Base-by-base conservation (phyloP, 1,140 invertebrate genomes). In the Diploscapter pachys region DNA sequence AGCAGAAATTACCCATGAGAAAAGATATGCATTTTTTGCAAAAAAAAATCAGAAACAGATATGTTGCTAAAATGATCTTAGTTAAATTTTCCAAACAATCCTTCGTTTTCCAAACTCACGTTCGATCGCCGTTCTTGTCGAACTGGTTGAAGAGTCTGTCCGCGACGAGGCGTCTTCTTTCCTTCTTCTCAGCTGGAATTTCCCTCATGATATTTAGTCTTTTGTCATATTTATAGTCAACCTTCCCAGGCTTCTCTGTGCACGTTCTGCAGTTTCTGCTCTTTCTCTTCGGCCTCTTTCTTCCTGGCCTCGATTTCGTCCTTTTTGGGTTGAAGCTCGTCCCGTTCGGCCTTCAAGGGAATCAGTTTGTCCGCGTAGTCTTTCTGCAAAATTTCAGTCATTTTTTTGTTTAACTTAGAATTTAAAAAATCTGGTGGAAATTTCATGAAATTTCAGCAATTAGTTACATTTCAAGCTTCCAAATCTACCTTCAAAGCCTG, bases 101-200 rank as follows among this genome's bases (percentile, higher is more conserved):
- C 3, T 73, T n/a, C 50, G 67, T 67, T 31, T 48, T 8, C 71
- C 4, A 63, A 73, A 72, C 85, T 80, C 78, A 88, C 83, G 86
- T 84, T 70, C 89, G 90, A 88, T 94, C 92, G 72, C 88, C 84
- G 87, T 95, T 91, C 6, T 90, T 89, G 87, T 95, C 93, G 78
- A 92, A 89, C 63, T 89, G 88, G 48, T 88, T 88, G 84, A 95
- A 96, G 71, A 90, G 89, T 59, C 91, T 89, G 31, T 87, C 87
- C 6, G 91, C 92, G 31, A 31, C 31, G 31, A 31, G 31, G 31
- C 82, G 93, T 91, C 50, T 64, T 59, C 67, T 81, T 76, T 31
- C 31, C 51, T 85, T 81, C 64, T 86, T 83, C 62, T 87, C 84
- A 51, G 88, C 87, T 31, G 31, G 31, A 31, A 31, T 31, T 31